Evolutionary conservation across 2,113 vertebrate species (phyloP).

Genomic region (Seriola rivoliana): DNA sequence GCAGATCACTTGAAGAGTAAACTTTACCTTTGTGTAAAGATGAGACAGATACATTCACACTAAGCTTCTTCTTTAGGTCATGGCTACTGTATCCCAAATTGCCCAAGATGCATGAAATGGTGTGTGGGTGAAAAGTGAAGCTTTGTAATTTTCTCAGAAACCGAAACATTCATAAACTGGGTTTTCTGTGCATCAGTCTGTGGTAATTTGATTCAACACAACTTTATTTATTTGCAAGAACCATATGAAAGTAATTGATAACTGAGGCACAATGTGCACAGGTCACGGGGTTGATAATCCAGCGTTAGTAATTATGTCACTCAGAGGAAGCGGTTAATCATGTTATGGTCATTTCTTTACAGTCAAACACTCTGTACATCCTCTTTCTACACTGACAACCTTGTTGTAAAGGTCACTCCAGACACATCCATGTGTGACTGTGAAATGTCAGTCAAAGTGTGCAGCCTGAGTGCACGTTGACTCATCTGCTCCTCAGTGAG

Average conservation of each 20-base stretch:
- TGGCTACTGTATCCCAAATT: neutral
- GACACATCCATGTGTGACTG: neutral
- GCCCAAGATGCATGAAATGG: neutral
- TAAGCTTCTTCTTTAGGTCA: neutral
- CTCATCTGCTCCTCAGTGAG: conserved; percentile 8
- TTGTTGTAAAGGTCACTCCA: conserved; percentile 6
- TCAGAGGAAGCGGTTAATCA: too few species aligned
- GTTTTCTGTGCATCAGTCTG: too few species aligned
- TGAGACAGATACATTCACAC: neutral
- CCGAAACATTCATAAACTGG: too few species aligned
- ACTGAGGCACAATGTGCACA: neutral
- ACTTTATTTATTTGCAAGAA: too few species aligned
- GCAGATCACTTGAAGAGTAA: too few species aligned
- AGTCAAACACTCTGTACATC: too few species aligned
- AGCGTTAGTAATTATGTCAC: too few species aligned
- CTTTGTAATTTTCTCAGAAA: too few species aligned
- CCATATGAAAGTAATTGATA: too few species aligned
- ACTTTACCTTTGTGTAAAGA: neutral
- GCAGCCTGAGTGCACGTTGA: neutral
- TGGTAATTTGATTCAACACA: too few species aligned
- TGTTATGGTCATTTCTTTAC: too few species aligned
- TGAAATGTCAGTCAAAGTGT: conserved; percentile 27
- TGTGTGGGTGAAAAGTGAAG: neutral
- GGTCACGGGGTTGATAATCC: neutral
- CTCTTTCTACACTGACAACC: neutral